Evolutionary conservation across 2,888 invertebrate species (phyloP), one percentile per base, ranked within the genome.

Genomic region (Pandemis heparana): DNA sequence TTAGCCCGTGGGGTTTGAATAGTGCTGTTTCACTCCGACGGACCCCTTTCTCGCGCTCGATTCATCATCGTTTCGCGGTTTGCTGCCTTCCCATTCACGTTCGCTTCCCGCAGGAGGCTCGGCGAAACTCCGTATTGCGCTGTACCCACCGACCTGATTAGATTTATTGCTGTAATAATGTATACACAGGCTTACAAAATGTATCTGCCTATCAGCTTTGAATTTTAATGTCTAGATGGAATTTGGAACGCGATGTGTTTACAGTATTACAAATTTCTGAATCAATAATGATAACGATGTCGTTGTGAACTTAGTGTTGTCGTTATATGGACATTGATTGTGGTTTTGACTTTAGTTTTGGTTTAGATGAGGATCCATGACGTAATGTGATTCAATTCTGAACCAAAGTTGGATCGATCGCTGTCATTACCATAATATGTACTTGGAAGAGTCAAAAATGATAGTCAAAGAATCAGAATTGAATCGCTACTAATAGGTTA

Each of bases 51-150:
- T 86, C 83, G 79, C 81, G 81, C 84, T 84, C 93, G 89, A 95
- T 95, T 94, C 94, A 94, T 95, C 95, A 94, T 95, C 92, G 88
- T 95, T 95, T 94, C 90, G 90, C 94, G 94, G 92, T 93, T 94
- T 91, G 88, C 88, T 94, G 94, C 86, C 89, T 92, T 92, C 90
- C 89, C 87, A 94, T 94, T 94, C 91, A 94, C 84, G 86, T 80
- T 70, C 63, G 64, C 43, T 56, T 66, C 61, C 64, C 23, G 39
- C 23, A 61, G 71, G 43, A 62, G 72, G 53, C 53, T 72, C 60
- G 18, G 64, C 63, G 69, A 63, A 70, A 48, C 64, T 73, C 46
- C 61, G 48, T 69, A 18, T 63, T 32, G 62, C 62, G 43, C 46
- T 64, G 43, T 74, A 74, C 9, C 43, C 67, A 66, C 14, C 56